These are phyloP conservation scores for Dolichallabes microphthalmus DNA, from an alignment of 2,113 vertebrate genomes.

Conservation along the genomic window DNA sequence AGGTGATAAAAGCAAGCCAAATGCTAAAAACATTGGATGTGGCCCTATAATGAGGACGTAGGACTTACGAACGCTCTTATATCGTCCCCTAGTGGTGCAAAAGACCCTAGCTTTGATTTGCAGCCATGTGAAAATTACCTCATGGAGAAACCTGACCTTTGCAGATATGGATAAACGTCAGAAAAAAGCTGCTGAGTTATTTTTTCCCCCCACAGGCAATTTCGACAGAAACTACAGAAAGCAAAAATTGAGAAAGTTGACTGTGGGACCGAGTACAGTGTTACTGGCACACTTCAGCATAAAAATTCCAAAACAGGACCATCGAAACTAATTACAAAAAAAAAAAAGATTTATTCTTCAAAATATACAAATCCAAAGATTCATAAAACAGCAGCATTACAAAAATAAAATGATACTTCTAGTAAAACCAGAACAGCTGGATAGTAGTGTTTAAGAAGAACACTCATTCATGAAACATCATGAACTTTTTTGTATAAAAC, in stretches of 20 bases:
- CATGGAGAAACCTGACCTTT: constrained; percentile 52
- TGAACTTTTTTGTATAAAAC: not conserved
- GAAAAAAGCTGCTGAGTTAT: constrained; percentile 43
- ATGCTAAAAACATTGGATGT: not conserved
- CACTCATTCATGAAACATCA: not conserved
- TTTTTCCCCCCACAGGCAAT: constrained; percentile 48
- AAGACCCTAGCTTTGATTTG: not conserved
- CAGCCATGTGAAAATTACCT: constrained; percentile 14
- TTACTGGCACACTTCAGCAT: not conserved
- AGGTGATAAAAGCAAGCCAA: not conserved
- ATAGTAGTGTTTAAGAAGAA: not conserved
- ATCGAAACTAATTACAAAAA: not conserved
- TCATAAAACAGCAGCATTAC: constrained; percentile 23
- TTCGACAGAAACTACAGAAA: not conserved
- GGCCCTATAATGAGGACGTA: not conserved
- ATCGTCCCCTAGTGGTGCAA: constrained; percentile 12
- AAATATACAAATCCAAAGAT: constrained; percentile 17
- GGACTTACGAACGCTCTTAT: not conserved
- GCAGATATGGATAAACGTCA: not conserved
- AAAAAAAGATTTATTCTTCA: constrained; percentile 8
- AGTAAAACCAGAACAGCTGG: not conserved
- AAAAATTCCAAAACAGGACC: not conserved
- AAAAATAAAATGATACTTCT: constrained; percentile 17
- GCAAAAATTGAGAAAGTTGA: not conserved
- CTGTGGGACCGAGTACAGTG: not conserved